Evolutionary conservation across 1,140 invertebrate genomes (phyloP), one percentile per base, ranked within the genome.

Genomic region (Leptoteleia sp.): DNA sequence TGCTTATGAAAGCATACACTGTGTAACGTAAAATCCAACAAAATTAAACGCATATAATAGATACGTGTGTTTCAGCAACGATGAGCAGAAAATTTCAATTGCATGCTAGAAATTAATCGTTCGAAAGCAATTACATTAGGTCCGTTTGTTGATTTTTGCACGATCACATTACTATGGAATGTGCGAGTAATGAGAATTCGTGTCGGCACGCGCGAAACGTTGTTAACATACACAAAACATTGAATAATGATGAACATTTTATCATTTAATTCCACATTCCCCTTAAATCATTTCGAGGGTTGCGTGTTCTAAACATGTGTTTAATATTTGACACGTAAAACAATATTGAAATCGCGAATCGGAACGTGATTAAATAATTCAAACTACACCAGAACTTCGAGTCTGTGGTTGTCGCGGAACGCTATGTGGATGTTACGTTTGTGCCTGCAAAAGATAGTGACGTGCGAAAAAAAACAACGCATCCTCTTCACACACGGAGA

Each of bases 101-200:
- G 85, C 85, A 87, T 84, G 85, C 82, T 80, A 80, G 81, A 83
- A 81, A 88, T 85, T 87, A 88, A 87, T 88, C 86, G 84, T 85
- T 85, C 81, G 82, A 84, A 84, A 84, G 82, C 84, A 83, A 84
- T 86, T 86, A 85, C 86, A 87, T 87, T 87, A 86, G 84, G 68
- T 76, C 48, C 43, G 64, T 76, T 76, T 70, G 86, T 87, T 85
- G 82, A 87, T 87, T 87, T 87, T 88, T 87, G 81, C 61, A 82
- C 76, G 83, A 86, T 87, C 84, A 85, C 82, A 80, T 83, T 80
- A 80, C 71, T 80, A 70, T 78, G 85, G 84, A 85, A 86, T 86
- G 84, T 76, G 62, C 59, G 59, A 57, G 48, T 68, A 76, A 67
- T 71, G 67, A 65, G 77, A 80, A 76, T 80, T 76, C 22, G 55